Base-by-base conservation (phyloP, 2,888 invertebrate species). In the Catocala nupta region DNA sequence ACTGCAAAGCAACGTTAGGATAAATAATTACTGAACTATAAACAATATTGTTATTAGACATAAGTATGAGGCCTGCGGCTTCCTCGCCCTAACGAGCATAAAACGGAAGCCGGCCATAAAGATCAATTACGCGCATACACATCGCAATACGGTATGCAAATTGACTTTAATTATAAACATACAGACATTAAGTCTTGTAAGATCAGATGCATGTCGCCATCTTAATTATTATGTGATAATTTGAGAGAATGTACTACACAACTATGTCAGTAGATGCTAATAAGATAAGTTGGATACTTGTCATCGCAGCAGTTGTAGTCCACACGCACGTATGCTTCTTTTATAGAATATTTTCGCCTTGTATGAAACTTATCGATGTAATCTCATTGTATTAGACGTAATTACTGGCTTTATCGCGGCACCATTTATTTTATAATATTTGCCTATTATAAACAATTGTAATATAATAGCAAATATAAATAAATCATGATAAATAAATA, bases 51-150 rank as follows among this genome's bases (percentile, higher is more conserved):
- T 67, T 65, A 75, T 65, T 63, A 60, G 25, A 71, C 33, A 12
- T 59, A 50, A 63, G 25, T 42, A 57, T 42, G 12, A 62, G 65
- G 59, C 45, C 43, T 54, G 42, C 58, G 39, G 62, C 60, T 70
- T 69, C 68, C 68, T 55, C 50, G 33, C 49, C 16, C 6, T 79
- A 77, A 79, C 77, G 72, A 79, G 75, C 55, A 12, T 5, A 11
- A 66, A 68, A 75, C 76, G 80, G 78, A 77, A 77, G 67, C 50
- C 16, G 49, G 16, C 13, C 59, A 65, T 79, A 77, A 77, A 77
- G 12, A 42, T 65, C 59, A 67, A 75, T 77, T 72, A 72, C 56
- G 55, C 48, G 55, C 39, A 68, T 57, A 57, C 42, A 43, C 57
- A 39, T 45, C 52, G 11, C 39, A 12, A 45, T 73, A 71, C 45